Evolutionary conservation across 2,797 vertebrate genomes (phyloP), one percentile per base, ranked within the genome.

Genomic region (Sebastes vulpes): DNA sequence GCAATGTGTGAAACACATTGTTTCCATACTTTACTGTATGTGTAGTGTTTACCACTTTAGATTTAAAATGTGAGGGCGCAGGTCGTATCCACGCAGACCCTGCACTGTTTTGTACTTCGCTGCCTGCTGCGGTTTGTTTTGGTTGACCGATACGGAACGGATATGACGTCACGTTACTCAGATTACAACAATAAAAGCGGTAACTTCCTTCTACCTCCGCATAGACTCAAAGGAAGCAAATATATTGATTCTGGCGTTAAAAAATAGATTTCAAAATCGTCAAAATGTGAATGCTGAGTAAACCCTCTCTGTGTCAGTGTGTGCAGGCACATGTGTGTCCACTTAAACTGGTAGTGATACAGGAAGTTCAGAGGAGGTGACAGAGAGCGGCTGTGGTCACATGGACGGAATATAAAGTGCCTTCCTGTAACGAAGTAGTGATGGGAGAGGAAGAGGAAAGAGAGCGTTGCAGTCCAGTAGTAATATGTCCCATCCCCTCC

Each of bases 401-500:
- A 35, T 52, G 75, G 53, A 69, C 2, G 29, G 29, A 32, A 64
- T 7, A 21, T 5, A 29, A 61, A 26, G 54, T 21, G 16, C 4
- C 53, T 72, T 70, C 63, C 58, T 73, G 75, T 82, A 80, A 79
- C 67, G 61, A 75, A 66, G 68, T 20, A 66, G 20, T 57, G 50
- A 59, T 16, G 83, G 54, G 42, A 56, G 65, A 46, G 42, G 14
- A 29, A n/a, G 23, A 64, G 65, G 70, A 58, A 42, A 32, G 63
- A 58, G 71, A 32, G 59, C 50, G 31, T 54, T 67, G 65, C 77
- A 57, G 23, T 71, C 59, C 75, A 64, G 60, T 89, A 79, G 81
- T 89, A 86, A 84, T 29, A 68, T 21, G 60, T 80, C 77, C 82
- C 70, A 63, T 72, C 70, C 84, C 65, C 72, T 74, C 20, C 61